Evolutionary conservation across 2,888 invertebrate genomes (phyloP).

Genomic region (Eupithecia exiguata): DNA sequence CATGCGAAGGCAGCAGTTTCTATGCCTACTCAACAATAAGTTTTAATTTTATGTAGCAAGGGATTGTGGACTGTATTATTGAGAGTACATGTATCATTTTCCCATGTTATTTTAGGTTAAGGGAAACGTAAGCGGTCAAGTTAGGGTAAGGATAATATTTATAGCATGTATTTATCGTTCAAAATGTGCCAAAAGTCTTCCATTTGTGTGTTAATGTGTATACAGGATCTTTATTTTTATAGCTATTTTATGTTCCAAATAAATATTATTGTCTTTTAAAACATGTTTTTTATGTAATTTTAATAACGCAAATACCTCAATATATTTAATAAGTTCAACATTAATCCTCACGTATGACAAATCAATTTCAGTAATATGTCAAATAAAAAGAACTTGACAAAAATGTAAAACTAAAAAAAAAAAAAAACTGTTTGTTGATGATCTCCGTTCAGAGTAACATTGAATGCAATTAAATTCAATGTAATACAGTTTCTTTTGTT

Average conservation of each 20-base stretch:
- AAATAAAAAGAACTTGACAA: background rate
- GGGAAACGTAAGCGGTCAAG: background rate
- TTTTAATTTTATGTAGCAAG: background rate
- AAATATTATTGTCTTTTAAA: constrained; percentile 30
- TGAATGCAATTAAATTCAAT: background rate
- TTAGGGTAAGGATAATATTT: constrained; percentile 37
- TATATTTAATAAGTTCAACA: no score
- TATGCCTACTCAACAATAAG: constrained; percentile 89
- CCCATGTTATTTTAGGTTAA: constrained; percentile 1
- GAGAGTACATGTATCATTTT: background rate
- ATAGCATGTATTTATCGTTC: constrained; percentile 43
- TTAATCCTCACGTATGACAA: no score
- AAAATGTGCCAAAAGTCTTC: constrained; percentile 40
- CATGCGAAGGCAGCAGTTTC: constrained; percentile 90
- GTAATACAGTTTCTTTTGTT: background rate
- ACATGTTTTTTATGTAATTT: background rate
- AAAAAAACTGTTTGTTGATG: background rate
- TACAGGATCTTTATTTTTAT: constrained; percentile 42
- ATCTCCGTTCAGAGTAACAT: background rate
- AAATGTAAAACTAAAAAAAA: background rate
- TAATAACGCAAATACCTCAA: background rate
- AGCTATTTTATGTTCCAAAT: constrained; percentile 24
- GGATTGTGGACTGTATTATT: background rate
- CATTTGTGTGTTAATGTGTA: constrained; percentile 33
- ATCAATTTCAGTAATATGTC: background rate